These are phyloP conservation scores for Heloderma charlesbogerti DNA, from an alignment of 2,113 vertebrate species.

Conservation along the genomic window DNA sequence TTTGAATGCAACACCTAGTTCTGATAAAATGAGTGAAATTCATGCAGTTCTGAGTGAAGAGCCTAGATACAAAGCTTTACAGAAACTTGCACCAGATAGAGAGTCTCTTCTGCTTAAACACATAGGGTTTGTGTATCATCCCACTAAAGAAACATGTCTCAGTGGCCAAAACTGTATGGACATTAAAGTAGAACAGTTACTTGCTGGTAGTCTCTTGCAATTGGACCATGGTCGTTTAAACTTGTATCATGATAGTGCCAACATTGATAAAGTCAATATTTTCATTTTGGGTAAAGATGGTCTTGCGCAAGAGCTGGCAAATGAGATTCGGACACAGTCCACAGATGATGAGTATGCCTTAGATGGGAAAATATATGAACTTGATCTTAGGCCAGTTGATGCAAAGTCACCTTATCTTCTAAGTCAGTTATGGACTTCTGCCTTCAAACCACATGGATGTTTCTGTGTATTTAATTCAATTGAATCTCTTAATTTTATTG, in stretches of 20 bases:
- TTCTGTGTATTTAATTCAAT: constrained; percentile 98
- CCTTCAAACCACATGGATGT: constrained; percentile 97
- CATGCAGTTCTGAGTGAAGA: constrained; percentile 96
- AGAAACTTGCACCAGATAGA: constrained; percentile 97
- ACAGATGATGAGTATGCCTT: constrained; percentile 98
- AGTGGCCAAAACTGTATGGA: constrained; percentile 95
- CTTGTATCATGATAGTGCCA: constrained; percentile 94
- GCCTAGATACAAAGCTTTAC: constrained; percentile 96
- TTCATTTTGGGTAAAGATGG: constrained; percentile 97
- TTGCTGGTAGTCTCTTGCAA: constrained; percentile 93
- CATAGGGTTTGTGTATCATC: constrained; percentile 99
- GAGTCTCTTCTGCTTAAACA: constrained; percentile 98
- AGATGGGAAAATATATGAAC: constrained; percentile 98
- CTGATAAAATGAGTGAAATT: constrained; percentile 98
- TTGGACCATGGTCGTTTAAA: constrained; percentile 90
- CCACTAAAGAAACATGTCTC: constrained; percentile 98
- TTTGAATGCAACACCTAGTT: constrained; percentile 97
- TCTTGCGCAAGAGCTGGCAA: constrained; percentile 94
- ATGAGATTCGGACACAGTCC: constrained; percentile 96
- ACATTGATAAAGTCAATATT: constrained; percentile 96
- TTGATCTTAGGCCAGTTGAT: constrained; percentile 93
- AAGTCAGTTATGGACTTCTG: constrained; percentile 90
- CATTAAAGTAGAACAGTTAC: constrained; percentile 94
- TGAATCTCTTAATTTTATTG: constrained; percentile 95
- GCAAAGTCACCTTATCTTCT: constrained; percentile 92